phyloP scores from a whole-genome alignment of 2,113 vertebrate genomes.

The Elephas maximus region DNA sequence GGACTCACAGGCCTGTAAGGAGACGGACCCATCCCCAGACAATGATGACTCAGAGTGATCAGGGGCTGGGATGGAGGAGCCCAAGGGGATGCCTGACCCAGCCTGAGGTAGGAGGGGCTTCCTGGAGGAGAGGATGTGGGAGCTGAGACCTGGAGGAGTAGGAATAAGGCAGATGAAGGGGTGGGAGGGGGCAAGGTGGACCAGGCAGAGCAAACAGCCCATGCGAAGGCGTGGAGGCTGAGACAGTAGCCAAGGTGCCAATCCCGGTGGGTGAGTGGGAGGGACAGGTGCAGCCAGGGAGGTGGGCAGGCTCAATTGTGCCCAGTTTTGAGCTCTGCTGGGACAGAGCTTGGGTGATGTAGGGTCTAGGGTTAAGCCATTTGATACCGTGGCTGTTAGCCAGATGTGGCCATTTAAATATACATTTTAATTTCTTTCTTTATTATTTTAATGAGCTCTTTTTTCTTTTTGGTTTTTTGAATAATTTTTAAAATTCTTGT shows the following conservation, averaged over 20 bases:
- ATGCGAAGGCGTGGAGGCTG: not conserved
- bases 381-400: not conserved
- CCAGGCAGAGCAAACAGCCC: not conserved
- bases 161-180: not conserved
- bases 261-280: not conserved
- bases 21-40: not conserved
- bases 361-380: too few species aligned
- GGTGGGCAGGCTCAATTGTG: too few species aligned
- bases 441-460: too few species aligned
- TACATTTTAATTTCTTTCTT: not conserved
- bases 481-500: too few species aligned
- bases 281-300: not conserved
- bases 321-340: not conserved
- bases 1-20: not conserved
- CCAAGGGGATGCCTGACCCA: not conserved
- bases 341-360: not conserved
- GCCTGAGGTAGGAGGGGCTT: not conserved
- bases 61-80: not conserved
- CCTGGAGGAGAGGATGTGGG: slow-evolving; percentile 13
- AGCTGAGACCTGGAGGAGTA: not conserved
- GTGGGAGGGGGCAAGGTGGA: not conserved
- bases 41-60: not conserved
- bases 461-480: too few species aligned
- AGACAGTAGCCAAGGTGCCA: accelerated
- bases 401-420: not conserved